Evolutionary conservation across 2,797 vertebrate species (phyloP).

Genomic region (Trematomus bernacchii): DNA sequence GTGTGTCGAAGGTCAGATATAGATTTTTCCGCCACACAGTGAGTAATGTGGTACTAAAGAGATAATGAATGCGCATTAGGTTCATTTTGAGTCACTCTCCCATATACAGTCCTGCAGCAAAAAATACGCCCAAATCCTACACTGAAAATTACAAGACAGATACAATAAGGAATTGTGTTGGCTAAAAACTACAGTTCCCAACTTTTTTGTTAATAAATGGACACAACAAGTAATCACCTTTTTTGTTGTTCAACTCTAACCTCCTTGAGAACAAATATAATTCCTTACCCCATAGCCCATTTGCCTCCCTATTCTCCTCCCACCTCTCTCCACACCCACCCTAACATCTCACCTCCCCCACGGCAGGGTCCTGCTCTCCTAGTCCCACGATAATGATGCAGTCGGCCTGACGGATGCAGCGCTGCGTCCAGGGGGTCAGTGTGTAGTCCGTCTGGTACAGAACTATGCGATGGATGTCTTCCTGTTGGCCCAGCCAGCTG

Average conservation of each 20-base stretch:
- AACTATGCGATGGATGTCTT: conserved; percentile 95
- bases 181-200: not conserved
- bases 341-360: conserved; percentile 84
- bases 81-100: not conserved
- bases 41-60: not conserved
- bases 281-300: not conserved
- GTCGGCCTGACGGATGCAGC: conserved; percentile 96
- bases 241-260: not conserved
- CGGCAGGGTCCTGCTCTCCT: conserved; percentile 92
- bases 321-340: not conserved
- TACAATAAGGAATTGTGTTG: not conserved
- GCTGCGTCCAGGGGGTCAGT: conserved; percentile 95
- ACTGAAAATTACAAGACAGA: not conserved
- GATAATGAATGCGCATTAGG: not conserved
- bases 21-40: not conserved
- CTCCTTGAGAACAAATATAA: not conserved
- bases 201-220: not conserved
- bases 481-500: conserved; percentile 97
- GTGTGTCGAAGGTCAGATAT: not conserved
- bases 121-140: not conserved
- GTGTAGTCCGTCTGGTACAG: conserved; percentile 94
- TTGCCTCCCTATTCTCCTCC: not conserved
- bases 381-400: conserved; percentile 95
- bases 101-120: not conserved
- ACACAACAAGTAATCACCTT: not conserved